These are phyloP conservation scores for Pollachius pollachius DNA, from an alignment of 2,113 vertebrate genomes.

Conservation along the genomic window DNA sequence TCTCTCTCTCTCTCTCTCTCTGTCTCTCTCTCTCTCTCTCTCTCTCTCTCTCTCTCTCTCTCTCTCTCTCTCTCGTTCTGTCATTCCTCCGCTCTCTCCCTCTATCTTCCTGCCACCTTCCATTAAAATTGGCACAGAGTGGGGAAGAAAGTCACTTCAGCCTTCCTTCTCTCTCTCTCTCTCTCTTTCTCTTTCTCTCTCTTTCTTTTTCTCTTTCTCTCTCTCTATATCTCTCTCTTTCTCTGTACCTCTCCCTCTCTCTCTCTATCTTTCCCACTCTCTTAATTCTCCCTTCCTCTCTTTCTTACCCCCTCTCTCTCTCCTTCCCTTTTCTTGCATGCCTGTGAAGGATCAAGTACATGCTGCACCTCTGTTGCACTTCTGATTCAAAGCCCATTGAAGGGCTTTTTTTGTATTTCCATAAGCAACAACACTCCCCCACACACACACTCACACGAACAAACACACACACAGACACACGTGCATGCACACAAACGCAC, in stretches of 20 bases:
- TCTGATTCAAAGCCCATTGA: constrained; percentile 70
- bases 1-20: constrained; percentile 43
- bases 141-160: constrained; percentile 40
- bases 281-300: background rate
- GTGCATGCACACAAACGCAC: background rate
- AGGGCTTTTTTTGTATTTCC: constrained; percentile 65
- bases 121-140: constrained; percentile 37
- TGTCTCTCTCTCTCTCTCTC: constrained; percentile 19
- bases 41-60: constrained; percentile 29
- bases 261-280: constrained; percentile 21
- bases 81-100: constrained; percentile 24
- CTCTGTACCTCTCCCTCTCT: constrained; percentile 27
- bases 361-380: constrained; percentile 68
- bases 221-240: background rate
- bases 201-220: constrained; percentile 25
- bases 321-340: background rate
- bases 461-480: background rate
- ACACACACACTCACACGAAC: background rate
- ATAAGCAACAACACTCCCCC: constrained; percentile 36
- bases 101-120: constrained; percentile 20
- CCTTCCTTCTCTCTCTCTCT: background rate
- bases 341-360: constrained; percentile 62
- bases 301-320: constrained; percentile 38
- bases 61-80: constrained; percentile 36
- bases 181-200: constrained; percentile 25